Evolutionary conservation across 2,888 invertebrate genomes (phyloP).

Genomic region (Villa cingulata): DNA sequence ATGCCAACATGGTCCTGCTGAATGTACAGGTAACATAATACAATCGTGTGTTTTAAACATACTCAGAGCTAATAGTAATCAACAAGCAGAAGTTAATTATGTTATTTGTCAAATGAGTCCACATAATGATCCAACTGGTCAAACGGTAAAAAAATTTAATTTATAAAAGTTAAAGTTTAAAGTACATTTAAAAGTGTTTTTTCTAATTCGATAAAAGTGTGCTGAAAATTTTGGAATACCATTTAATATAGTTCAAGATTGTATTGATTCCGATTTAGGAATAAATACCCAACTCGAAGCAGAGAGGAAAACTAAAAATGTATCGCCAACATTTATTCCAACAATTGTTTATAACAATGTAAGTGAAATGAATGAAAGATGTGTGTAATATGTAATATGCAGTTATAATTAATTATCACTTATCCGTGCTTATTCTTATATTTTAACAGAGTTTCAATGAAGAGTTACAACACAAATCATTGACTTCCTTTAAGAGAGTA

Average conservation of each 20-base stretch:
- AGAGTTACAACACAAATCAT: constrained; percentile 35
- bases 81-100: constrained; percentile 39
- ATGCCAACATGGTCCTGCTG: constrained; percentile 50
- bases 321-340: constrained; percentile 38
- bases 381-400: not conserved
- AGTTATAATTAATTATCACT: not conserved
- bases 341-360: constrained; percentile 41
- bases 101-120: constrained; percentile 42
- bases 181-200: not conserved
- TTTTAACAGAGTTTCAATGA: constrained; percentile 32
- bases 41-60: constrained; percentile 45
- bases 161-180: not conserved
- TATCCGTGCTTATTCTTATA: constrained; percentile 8
- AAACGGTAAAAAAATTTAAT: constrained; percentile 17
- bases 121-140: constrained; percentile 31
- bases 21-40: constrained; percentile 48
- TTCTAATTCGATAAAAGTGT: constrained; percentile 29
- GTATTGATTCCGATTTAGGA: constrained; percentile 34
- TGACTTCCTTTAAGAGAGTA: constrained; percentile 32
- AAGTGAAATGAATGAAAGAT: constrained; percentile 15
- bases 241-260: constrained; percentile 29
- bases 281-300: constrained; percentile 37
- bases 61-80: constrained; percentile 24
- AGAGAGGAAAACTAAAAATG: constrained; percentile 34
- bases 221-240: constrained; percentile 30